phyloP scores from a whole-genome alignment of 2,113 vertebrate species.

The Protobothrops flavoviridis region DNA sequence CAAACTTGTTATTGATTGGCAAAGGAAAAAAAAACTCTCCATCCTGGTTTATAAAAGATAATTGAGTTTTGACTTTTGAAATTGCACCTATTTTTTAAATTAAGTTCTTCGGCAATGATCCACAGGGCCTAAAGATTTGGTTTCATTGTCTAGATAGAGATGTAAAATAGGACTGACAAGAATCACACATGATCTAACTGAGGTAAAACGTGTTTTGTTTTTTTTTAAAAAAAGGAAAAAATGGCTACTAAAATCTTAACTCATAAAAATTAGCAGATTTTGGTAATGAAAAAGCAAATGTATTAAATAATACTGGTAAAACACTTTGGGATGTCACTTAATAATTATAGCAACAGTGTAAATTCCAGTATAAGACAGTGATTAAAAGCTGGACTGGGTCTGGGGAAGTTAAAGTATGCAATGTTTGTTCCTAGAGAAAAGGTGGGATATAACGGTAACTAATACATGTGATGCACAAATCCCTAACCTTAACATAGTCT shows the following conservation, averaged over 20 bases:
- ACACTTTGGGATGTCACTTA: not conserved
- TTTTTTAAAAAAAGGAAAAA: too few relatives aligned
- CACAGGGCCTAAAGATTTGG: not conserved
- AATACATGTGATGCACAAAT: not conserved
- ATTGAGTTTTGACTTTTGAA: not conserved
- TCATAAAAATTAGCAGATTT: not conserved
- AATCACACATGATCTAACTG: not conserved
- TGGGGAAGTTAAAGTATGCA: not conserved
- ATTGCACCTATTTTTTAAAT: not conserved
- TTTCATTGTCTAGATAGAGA: not conserved
- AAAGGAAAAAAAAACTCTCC: not conserved
- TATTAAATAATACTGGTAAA: not conserved
- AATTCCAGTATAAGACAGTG: not conserved
- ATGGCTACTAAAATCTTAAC: not conserved
- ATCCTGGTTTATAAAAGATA: not conserved
- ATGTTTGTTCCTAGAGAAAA: not conserved
- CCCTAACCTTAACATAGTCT: not conserved
- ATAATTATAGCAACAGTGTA: not conserved
- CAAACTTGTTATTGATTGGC: not conserved
- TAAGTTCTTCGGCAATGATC: not conserved
- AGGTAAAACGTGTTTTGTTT: not conserved
- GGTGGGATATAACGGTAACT: not conserved
- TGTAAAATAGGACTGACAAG: not conserved
- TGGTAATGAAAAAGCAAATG: not conserved
- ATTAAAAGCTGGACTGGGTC: not conserved